phyloP scores from a whole-genome alignment of 2,888 invertebrate genomes.

The Aphidoletes aphidimyza region DNA sequence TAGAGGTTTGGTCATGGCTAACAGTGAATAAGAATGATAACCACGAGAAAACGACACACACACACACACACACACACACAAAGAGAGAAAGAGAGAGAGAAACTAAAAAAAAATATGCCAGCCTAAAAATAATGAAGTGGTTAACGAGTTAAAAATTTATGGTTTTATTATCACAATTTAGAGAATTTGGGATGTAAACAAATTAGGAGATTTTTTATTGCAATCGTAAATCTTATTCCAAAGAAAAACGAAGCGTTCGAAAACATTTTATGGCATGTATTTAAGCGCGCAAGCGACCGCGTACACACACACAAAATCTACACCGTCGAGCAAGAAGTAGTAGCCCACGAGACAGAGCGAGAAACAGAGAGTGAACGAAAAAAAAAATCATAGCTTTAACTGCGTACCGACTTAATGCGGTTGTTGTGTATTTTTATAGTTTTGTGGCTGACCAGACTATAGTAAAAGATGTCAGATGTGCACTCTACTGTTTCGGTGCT shows the following conservation, averaged over 20 bases:
- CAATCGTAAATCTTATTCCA: slow-evolving; percentile 55
- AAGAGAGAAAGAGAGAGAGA: too few relatives aligned
- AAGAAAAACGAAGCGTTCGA: slow-evolving; percentile 46
- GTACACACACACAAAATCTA: background rate
- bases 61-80: too few relatives aligned
- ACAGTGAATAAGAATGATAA: too few relatives aligned
- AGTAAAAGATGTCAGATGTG: slow-evolving; percentile 29
- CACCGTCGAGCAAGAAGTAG: too few relatives aligned
- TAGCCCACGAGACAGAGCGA: too few relatives aligned
- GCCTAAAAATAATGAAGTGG: slow-evolving; percentile 53
- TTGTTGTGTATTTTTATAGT: slow-evolving; percentile 39
- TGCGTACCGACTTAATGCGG: background rate
- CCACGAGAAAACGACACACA: too few relatives aligned
- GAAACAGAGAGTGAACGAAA: too few relatives aligned
- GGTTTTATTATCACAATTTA: slow-evolving; percentile 56
- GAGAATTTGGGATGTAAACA: slow-evolving; percentile 55
- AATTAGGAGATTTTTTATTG: slow-evolving; percentile 55
- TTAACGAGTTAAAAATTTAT: slow-evolving; percentile 56
- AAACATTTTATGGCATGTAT: slow-evolving; percentile 30
- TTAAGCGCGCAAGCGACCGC: background rate
- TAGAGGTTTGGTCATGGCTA: too few relatives aligned
- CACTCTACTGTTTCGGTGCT: slow-evolving; percentile 16
- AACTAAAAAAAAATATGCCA: background rate
- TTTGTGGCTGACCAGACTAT: slow-evolving; percentile 42
- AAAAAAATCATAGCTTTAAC: background rate